Evolutionary conservation across 64 coral and sea anemone species (phyloP).

Genomic region (Acropora yongei): DNA sequence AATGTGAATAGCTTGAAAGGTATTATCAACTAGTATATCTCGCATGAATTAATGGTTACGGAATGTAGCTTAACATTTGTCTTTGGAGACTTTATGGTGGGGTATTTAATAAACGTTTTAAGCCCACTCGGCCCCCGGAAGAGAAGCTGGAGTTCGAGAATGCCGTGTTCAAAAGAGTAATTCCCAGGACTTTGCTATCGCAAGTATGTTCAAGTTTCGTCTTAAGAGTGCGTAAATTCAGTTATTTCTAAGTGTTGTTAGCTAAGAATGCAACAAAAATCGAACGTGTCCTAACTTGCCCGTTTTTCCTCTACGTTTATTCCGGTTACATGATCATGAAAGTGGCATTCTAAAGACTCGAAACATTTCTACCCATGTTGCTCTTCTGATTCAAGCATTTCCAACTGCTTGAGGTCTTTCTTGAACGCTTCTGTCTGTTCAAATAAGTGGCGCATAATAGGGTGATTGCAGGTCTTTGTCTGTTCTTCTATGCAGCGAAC

Average conservation of each 20-base stretch:
- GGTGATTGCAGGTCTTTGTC: conserved; percentile 31
- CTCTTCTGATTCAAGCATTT: conserved; percentile 45
- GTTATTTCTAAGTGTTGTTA: conserved; percentile 31
- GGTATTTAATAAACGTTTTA: neutral
- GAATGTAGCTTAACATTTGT: conserved; percentile 16
- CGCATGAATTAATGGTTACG: conserved; percentile 5
- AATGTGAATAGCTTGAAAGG: conserved; percentile 7
- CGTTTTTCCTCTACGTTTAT: neutral
- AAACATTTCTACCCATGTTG: conserved; percentile 20
- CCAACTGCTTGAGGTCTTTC: conserved; percentile 27
- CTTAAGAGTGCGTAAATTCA: conserved; percentile 20
- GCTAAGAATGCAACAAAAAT: neutral
- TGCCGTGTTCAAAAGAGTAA: conserved; percentile 18
- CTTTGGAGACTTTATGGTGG: conserved; percentile 2
- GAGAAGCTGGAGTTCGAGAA: neutral
- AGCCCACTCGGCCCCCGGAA: neutral
- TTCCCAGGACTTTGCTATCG: conserved; percentile 3
- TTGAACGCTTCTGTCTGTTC: conserved; percentile 22
- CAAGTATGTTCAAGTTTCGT: conserved; percentile 3
- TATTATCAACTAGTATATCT: conserved; percentile 8
- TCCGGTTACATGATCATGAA: neutral
- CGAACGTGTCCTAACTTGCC: neutral
- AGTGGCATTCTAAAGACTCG: neutral
- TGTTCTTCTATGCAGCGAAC: conserved; percentile 33
- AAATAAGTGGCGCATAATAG: conserved; percentile 33